These are phyloP conservation scores for Notechis scutatus DNA, from an alignment of 2,113 vertebrate genomes.

Conservation along the genomic window DNA sequence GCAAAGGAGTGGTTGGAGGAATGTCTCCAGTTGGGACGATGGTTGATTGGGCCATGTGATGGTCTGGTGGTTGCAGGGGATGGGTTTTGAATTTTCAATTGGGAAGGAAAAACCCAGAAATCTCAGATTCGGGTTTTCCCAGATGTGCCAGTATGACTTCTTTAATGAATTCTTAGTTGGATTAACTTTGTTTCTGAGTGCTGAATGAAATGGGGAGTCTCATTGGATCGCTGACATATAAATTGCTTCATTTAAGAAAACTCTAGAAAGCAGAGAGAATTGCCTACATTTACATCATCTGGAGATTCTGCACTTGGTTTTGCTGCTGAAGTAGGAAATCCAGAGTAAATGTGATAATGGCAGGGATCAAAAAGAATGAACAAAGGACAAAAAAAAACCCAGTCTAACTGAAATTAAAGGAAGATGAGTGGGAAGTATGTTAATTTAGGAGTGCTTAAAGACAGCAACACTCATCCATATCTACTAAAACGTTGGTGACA, in stretches of 20 bases:
- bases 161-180: too few relatives aligned
- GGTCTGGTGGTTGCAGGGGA: too few relatives aligned
- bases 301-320: not conserved
- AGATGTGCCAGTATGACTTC: too few relatives aligned
- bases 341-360: too few relatives aligned
- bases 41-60: too few relatives aligned
- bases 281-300: not conserved
- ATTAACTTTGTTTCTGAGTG: too few relatives aligned
- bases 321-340: not conserved
- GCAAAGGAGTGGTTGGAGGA: too few relatives aligned
- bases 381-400: not conserved
- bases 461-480: not conserved
- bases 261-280: not conserved
- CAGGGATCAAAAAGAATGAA: not conserved
- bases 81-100: too few relatives aligned
- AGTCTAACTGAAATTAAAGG: not conserved
- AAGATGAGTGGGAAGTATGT: not conserved
- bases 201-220: too few relatives aligned
- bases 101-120: too few relatives aligned
- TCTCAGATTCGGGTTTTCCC: too few relatives aligned
- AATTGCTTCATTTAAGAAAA: not conserved
- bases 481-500: not conserved
- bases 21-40: too few relatives aligned
- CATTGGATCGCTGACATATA: not conserved
- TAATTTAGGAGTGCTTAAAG: constrained; percentile 31